A percentile compares a stretch with the other conserved stretches of the same genome.
Evolutionary conservation across 2,113 vertebrate species (phyloP).

Genomic region (Ardeotis arabs): DNA sequence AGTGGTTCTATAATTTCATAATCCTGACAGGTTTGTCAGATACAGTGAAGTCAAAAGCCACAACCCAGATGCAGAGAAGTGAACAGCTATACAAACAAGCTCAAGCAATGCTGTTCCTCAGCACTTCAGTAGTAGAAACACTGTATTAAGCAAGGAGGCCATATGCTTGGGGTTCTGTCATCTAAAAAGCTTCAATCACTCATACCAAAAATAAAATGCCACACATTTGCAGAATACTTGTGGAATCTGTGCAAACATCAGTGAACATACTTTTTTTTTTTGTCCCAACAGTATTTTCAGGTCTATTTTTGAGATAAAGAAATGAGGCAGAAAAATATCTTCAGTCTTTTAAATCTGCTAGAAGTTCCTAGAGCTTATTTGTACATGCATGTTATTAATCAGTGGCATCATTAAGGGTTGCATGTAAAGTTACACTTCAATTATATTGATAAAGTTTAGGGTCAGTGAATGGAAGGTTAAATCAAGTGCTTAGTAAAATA

Average conservation of each 20-base stretch:
- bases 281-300: background rate
- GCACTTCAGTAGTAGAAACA: background rate
- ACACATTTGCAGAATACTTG: background rate
- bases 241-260: background rate
- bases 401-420: background rate
- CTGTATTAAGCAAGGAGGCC: background rate
- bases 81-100: background rate
- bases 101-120: background rate
- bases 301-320: background rate
- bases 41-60: background rate
- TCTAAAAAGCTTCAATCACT: rapidly evolving
- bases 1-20: background rate
- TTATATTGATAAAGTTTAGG: background rate
- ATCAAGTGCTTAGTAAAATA: background rate
- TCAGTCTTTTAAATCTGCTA: background rate
- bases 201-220: background rate
- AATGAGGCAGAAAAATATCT: background rate
- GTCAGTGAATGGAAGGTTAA: background rate
- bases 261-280: background rate
- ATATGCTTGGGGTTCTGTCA: background rate
- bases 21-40: background rate
- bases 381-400: background rate
- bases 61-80: background rate
- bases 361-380: background rate
- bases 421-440: background rate